Evolutionary conservation across 2,797 vertebrate genomes (phyloP).

Genomic region (Pempheris klunzingeri): DNA sequence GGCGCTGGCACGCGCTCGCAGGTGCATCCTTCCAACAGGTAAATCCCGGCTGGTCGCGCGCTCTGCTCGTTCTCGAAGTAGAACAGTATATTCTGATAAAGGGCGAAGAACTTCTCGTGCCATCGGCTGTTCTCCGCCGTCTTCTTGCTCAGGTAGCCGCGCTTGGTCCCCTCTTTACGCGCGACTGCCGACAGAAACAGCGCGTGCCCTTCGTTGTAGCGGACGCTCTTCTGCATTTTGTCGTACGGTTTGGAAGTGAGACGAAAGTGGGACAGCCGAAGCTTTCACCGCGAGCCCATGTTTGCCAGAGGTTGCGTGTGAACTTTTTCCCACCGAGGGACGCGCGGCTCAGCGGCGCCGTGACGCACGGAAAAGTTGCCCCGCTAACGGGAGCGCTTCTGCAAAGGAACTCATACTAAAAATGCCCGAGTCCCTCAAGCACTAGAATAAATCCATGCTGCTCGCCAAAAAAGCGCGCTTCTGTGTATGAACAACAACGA

Average conservation of each 20-base stretch:
- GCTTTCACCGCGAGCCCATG: slow-evolving; percentile 60
- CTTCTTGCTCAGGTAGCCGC: slow-evolving; percentile 92
- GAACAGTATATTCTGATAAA: slow-evolving; percentile 95
- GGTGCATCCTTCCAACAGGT: slow-evolving; percentile 94
- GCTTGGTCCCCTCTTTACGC: slow-evolving; percentile 92
- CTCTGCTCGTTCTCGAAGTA: slow-evolving; percentile 97
- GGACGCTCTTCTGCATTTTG: slow-evolving; percentile 95
- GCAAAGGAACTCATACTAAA: slow-evolving; percentile 62
- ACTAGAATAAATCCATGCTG: slow-evolving; percentile 65
- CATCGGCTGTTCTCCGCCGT: slow-evolving; percentile 94
- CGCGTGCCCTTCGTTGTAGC: slow-evolving; percentile 95
- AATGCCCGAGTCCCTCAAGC: slow-evolving; percentile 23
- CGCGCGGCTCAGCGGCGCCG: slow-evolving; percentile 50
- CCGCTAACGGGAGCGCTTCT: slow-evolving; percentile 55
- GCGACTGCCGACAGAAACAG: slow-evolving; percentile 91
- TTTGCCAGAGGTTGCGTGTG: slow-evolving; percentile 17
- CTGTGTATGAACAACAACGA: not conserved
- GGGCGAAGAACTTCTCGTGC: slow-evolving; percentile 95
- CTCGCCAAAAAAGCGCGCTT: not conserved
- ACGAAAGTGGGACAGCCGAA: slow-evolving; percentile 9
- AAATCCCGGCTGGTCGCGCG: slow-evolving; percentile 92
- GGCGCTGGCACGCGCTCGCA: slow-evolving; percentile 92
- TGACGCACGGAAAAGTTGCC: slow-evolving; percentile 80
- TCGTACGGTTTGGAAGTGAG: slow-evolving; percentile 8
- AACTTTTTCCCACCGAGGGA: slow-evolving; percentile 72